These are phyloP conservation scores for Holothuria scabra DNA, from an alignment of 53 echinoderm and acorn worm species.

Conservation along the genomic window DNA sequence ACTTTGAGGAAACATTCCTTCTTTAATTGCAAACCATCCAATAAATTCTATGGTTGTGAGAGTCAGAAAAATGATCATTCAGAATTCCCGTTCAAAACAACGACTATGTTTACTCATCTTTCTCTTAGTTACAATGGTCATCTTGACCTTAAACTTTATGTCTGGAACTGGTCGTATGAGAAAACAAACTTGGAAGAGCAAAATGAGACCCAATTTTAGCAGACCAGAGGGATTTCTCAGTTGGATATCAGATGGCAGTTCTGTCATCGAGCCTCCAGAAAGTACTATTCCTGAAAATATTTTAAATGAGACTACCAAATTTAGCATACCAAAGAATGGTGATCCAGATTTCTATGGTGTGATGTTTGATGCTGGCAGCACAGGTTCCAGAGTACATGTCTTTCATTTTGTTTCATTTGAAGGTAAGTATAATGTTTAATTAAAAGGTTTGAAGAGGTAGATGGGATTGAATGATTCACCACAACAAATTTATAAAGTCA, in stretches of 20 bases:
- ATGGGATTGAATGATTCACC: no score
- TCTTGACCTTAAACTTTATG: conserved; percentile 4
- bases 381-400: conserved; percentile 90
- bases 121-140: background rate
- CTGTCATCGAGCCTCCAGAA: no score
- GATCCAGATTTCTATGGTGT: conserved; percentile 81
- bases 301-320: background rate
- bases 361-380: conserved; percentile 95
- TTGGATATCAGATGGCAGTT: no score
- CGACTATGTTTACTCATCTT: conserved; percentile 1
- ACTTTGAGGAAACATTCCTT: no score
- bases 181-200: conserved; percentile 4
- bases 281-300: no score
- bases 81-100: conserved; percentile 18
- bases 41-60: no score
- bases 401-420: conserved; percentile 64
- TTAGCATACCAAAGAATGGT: conserved; percentile 19
- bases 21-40: no score
- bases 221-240: background rate
- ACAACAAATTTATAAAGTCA: no score
- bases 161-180: background rate
- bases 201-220: background rate
- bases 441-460: no score
- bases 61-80: conserved; percentile 17
- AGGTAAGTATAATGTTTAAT: background rate